A percentile compares a stretch with the other conserved stretches of the same genome.
phyloP scores from a whole-genome alignment of 2,797 vertebrate species.

The Salarias fasciatus region DNA sequence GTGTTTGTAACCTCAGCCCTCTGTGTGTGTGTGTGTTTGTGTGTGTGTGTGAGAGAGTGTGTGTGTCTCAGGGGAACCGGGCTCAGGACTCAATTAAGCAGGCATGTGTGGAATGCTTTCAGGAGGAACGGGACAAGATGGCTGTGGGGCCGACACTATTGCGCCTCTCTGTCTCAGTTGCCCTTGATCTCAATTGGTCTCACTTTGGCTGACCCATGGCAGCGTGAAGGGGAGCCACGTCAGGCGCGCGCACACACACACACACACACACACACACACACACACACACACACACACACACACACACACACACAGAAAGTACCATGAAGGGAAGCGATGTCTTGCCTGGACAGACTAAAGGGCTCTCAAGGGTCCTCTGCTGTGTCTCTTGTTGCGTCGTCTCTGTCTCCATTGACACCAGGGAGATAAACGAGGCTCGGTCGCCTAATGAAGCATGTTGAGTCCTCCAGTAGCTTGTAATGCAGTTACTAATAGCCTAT shows the following conservation, averaged over 20 bases:
- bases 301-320: constrained; percentile 48
- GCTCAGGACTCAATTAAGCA: constrained; percentile 84
- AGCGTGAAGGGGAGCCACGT: constrained; percentile 75
- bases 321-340: constrained; percentile 68
- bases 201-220: constrained; percentile 73
- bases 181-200: constrained; percentile 83
- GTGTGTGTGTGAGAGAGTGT: constrained; percentile 33
- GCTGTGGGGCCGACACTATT: constrained; percentile 66
- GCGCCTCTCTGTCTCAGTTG: constrained; percentile 66
- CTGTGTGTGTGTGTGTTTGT: constrained; percentile 33
- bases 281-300: constrained; percentile 52
- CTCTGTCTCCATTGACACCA: constrained; percentile 49
- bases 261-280: constrained; percentile 45
- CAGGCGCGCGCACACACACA: constrained; percentile 41
- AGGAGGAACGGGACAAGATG: constrained; percentile 77
- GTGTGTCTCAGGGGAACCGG: constrained; percentile 63
- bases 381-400: constrained; percentile 37
- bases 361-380: constrained; percentile 62
- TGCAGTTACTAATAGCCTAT: constrained; percentile 38
- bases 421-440: constrained; percentile 50
- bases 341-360: constrained; percentile 68
- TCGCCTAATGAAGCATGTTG: constrained; percentile 65
- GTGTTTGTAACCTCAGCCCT: constrained; percentile 80
- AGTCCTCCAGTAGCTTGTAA: constrained; percentile 51
- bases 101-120: constrained; percentile 84